Percentiles rank a stretch among this genome's conserved stretches.
Evolutionary conservation across 2,797 vertebrate genomes (phyloP).

Genomic region (Prunella strophiata): DNA sequence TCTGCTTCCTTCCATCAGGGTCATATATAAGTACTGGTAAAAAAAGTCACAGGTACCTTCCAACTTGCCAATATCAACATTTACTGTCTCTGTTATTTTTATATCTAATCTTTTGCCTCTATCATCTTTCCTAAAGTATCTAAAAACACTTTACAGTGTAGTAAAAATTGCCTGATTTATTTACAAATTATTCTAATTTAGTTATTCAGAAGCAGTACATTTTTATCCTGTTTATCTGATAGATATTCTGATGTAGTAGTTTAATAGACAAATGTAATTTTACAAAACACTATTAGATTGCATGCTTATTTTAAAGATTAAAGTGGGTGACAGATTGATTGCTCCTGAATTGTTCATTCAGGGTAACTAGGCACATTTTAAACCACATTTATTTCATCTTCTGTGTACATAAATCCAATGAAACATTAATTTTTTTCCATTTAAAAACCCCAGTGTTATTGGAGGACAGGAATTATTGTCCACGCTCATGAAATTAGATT

Average conservation of each 20-base stretch:
- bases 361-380: slow-evolving; percentile 9
- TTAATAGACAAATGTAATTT: slow-evolving; percentile 37
- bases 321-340: background rate
- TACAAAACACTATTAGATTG: background rate
- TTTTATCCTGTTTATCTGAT: slow-evolving; percentile 26
- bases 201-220: background rate
- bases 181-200: background rate
- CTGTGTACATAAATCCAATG: background rate
- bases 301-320: slow-evolving; percentile 45
- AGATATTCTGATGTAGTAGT: background rate
- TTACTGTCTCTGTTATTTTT: background rate
- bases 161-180: background rate
- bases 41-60: background rate
- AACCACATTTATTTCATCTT: slow-evolving; percentile 23
- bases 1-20: background rate
- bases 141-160: background rate
- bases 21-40: background rate
- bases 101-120: background rate
- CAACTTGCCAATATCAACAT: background rate
- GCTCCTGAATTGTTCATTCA: slow-evolving; percentile 7
- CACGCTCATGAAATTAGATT: background rate
- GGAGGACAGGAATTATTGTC: background rate
- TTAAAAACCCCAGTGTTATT: background rate
- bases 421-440: slow-evolving; percentile 27
- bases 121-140: background rate